Percentiles rank a stretch among this genome's conserved stretches.
These are phyloP conservation scores for Desmodus rotundus DNA, from an alignment of 2,113 vertebrate species.

Conservation along the genomic window DNA sequence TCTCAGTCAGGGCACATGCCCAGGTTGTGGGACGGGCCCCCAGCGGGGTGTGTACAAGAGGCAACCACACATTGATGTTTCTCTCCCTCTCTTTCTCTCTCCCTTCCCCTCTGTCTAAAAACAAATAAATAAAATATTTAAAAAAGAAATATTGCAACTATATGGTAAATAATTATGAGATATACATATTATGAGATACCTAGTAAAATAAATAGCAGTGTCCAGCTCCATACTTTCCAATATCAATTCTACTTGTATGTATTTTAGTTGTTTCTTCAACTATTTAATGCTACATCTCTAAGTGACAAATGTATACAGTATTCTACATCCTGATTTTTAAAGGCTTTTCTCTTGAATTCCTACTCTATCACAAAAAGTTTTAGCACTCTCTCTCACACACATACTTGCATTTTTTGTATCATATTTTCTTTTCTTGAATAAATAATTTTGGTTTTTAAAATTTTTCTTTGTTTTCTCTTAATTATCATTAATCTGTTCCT, in stretches of 20 bases:
- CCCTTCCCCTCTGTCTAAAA: no score
- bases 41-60: no score
- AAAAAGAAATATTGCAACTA: not conserved
- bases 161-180: not conserved
- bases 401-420: not conserved
- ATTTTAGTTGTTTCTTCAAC: not conserved
- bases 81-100: no score
- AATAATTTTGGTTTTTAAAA: not conserved
- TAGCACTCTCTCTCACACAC: not conserved
- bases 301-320: not conserved
- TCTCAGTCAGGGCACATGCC: no score
- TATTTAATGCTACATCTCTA: not conserved
- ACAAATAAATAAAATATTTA: no score
- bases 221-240: not conserved
- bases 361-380: not conserved
- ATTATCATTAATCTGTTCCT: not conserved
- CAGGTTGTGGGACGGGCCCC: no score
- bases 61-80: no score
- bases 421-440: not conserved
- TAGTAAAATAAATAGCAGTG: not conserved
- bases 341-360: not conserved
- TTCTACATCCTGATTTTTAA: not conserved
- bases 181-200: not conserved
- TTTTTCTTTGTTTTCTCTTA: not conserved
- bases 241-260: not conserved